phyloP scores from a whole-genome alignment of 2,888 invertebrate genomes.

The Yponomeuta cagnagella region DNA sequence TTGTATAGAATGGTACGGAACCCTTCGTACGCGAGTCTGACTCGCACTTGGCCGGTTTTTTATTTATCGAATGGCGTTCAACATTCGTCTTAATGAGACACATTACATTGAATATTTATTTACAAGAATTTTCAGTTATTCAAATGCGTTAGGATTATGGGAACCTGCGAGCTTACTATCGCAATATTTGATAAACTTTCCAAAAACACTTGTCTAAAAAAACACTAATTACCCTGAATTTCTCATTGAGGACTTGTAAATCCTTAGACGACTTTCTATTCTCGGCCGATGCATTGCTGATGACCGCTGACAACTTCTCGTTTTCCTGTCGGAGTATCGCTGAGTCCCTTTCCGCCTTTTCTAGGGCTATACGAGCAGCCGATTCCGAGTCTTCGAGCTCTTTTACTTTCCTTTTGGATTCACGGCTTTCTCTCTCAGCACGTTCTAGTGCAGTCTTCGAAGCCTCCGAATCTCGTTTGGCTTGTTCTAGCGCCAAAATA shows the following conservation, averaged over 20 bases:
- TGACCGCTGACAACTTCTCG: constrained; percentile 56
- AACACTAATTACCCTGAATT: constrained; percentile 48
- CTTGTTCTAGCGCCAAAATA: neutral
- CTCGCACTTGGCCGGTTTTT: too few relatives aligned
- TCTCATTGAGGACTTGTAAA: constrained; percentile 53
- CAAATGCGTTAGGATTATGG: too few relatives aligned
- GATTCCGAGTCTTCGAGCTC: constrained; percentile 77
- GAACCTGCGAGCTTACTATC: too few relatives aligned
- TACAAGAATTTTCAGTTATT: too few relatives aligned
- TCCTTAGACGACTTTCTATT: constrained; percentile 49
- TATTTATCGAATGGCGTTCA: too few relatives aligned
- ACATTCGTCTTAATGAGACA: too few relatives aligned
- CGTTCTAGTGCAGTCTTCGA: constrained; percentile 37
- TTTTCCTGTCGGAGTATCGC: constrained; percentile 66
- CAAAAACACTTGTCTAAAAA: neutral
- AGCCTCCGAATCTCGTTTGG: neutral
- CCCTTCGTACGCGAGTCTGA: too few relatives aligned
- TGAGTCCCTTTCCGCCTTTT: constrained; percentile 73
- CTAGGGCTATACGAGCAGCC: constrained; percentile 68
- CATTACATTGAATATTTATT: too few relatives aligned
- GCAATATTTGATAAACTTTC: too few relatives aligned
- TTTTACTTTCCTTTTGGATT: constrained; percentile 69
- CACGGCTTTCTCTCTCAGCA: constrained; percentile 70
- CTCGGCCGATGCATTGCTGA: constrained; percentile 66
- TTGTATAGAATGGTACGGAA: too few relatives aligned